Conservation (phyloP, 2,797 vertebrate species). For the Adrianichthys oophorus region DNA sequence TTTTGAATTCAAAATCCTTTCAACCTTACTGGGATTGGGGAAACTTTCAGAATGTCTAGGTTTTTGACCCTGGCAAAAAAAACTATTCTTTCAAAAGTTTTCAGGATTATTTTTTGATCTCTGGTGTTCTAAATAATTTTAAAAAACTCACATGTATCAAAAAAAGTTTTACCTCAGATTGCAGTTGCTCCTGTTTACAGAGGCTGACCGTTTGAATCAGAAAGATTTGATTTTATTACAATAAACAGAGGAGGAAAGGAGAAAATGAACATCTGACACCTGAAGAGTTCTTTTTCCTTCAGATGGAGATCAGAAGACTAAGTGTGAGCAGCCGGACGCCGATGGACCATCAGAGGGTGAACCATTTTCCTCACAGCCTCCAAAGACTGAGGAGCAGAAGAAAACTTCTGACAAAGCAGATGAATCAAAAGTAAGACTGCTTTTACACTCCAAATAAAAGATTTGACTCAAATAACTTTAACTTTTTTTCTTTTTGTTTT, state of each 20-base stretch:
- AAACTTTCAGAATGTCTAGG: too few relatives aligned
- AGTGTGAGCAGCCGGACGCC: slow-evolving; percentile 22
- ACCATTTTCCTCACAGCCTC: slow-evolving; percentile 63
- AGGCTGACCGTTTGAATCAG: neutral
- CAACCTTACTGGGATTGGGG: too few relatives aligned
- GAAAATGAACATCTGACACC: neutral
- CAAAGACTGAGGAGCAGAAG: slow-evolving; percentile 22
- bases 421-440: slow-evolving; percentile 35
- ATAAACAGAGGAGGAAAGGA: neutral
- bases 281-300: slow-evolving; percentile 2
- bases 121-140: too few relatives aligned
- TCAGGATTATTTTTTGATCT: too few relatives aligned
- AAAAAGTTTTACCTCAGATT: too few relatives aligned
- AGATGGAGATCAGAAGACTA: slow-evolving; percentile 30
- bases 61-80: too few relatives aligned
- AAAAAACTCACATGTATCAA: too few relatives aligned
- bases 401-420: slow-evolving; percentile 9
- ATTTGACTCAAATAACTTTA: too few relatives aligned
- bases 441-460: neutral
- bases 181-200: too few relatives aligned
- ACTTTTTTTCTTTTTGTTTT: too few relatives aligned
- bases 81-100: too few relatives aligned
- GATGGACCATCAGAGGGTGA: slow-evolving; percentile 27
- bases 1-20: too few relatives aligned
- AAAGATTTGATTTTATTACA: neutral